Conservation (phyloP, 1,140 invertebrate genomes). For the Cydia amplana region DNA sequence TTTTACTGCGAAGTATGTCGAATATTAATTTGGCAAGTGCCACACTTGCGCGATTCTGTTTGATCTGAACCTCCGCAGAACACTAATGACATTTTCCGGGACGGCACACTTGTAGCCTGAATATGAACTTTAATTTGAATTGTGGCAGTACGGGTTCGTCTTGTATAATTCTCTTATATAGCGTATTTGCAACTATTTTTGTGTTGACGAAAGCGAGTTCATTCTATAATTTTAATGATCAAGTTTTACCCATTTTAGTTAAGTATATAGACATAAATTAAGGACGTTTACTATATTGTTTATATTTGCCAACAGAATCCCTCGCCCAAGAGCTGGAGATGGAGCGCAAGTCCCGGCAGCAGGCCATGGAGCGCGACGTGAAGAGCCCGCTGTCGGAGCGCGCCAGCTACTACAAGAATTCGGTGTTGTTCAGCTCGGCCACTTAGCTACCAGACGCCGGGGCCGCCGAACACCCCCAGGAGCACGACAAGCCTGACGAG, state of each 20-base stretch:
- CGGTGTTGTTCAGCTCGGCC: slow-evolving; percentile 90
- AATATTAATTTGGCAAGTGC: slow-evolving; percentile 73
- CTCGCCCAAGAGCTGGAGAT: slow-evolving; percentile 91
- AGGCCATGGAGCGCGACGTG: slow-evolving; percentile 88
- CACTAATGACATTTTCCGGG: slow-evolving; percentile 73
- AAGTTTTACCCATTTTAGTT: neutral
- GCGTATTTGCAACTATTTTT: neutral
- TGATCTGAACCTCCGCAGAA: slow-evolving; percentile 62
- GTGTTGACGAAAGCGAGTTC: neutral
- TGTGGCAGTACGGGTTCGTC: slow-evolving; percentile 22
- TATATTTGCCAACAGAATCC: slow-evolving; percentile 83
- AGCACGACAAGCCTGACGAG: slow-evolving; percentile 59
- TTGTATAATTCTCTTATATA: slow-evolving; percentile 33
- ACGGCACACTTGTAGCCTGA: slow-evolving; percentile 47
- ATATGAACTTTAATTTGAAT: slow-evolving; percentile 34
- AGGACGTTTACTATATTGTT: neutral
- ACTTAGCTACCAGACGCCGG: slow-evolving; percentile 83
- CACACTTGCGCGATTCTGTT: slow-evolving; percentile 66
- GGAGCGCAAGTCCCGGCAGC: slow-evolving; percentile 90
- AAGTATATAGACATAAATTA: no score
- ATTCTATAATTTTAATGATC: neutral
- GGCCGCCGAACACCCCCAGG: slow-evolving; percentile 69
- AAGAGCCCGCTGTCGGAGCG: slow-evolving; percentile 91
- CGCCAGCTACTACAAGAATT: slow-evolving; percentile 91
- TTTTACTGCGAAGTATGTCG: slow-evolving; percentile 62